A percentile compares a stretch with the other conserved stretches of the same genome.
Evolutionary conservation across 2,797 vertebrate genomes (phyloP).

Genomic region (Salarias fasciatus): DNA sequence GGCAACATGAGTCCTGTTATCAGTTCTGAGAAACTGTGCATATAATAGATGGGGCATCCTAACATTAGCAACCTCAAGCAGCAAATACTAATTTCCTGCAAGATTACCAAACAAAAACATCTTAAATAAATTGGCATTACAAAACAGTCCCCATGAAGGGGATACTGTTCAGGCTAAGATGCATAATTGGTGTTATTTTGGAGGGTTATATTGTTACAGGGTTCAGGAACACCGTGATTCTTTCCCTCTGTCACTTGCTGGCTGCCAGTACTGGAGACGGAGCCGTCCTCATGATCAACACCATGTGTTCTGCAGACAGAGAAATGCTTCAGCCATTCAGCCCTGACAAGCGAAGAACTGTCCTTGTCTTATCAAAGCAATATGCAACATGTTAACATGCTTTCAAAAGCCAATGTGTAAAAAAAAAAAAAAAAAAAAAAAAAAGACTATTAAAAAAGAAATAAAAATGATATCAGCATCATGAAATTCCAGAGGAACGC

Average conservation of each 20-base stretch:
- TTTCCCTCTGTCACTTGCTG: conserved; percentile 62
- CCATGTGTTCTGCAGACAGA: conserved; percentile 69
- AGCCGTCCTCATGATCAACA: conserved; percentile 68
- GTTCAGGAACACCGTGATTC: conserved; percentile 60
- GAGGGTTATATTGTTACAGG: conserved; percentile 49
- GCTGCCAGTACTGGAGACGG: conserved; percentile 57
- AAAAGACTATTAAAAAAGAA: not conserved
- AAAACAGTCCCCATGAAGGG: conserved; percentile 9
- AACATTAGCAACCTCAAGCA: conserved; percentile 4
- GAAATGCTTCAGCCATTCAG: conserved; percentile 36
- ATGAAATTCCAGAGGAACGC: conserved; percentile 7
- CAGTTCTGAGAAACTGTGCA: not conserved
- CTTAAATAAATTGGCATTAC: conserved; percentile 3
- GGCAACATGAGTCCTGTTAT: not conserved
- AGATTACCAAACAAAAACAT: not conserved
- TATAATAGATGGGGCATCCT: conserved; percentile 4
- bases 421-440: conserved; percentile 4
- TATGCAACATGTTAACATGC: conserved; percentile 12
- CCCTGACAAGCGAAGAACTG: conserved; percentile 21
- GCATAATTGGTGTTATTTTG: conserved; percentile 43
- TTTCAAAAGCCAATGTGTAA: conserved; percentile 10
- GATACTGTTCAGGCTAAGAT: conserved; percentile 20
- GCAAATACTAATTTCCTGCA: not conserved
- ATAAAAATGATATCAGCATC: conserved; percentile 9
- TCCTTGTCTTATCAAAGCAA: conserved; percentile 23